Evolutionary conservation across 1,140 invertebrate genomes (phyloP).

Genomic region (Drosophila gunungcola): DNA sequence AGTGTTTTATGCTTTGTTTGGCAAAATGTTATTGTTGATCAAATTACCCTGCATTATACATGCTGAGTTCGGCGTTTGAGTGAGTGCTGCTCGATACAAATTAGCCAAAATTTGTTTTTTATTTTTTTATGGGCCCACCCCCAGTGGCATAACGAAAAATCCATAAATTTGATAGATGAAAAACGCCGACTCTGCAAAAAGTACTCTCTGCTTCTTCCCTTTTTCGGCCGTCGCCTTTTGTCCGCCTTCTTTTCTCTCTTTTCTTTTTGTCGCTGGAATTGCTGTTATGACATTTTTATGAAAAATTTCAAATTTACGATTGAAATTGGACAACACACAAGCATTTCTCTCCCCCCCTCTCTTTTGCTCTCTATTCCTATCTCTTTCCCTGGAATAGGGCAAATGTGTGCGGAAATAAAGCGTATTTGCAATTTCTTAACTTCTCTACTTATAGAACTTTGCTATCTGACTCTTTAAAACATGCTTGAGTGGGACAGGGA

Average conservation of each 20-base stretch:
- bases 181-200: conserved; percentile 77
- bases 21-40: conserved; percentile 80
- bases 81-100: conserved; percentile 48
- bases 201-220: conserved; percentile 40
- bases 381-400: conserved; percentile 24
- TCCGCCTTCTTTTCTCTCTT: conserved; percentile 30
- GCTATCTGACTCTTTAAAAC: background rate
- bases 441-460: conserved; percentile 35
- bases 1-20: conserved; percentile 83
- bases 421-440: conserved; percentile 54
- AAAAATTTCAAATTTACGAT: conserved; percentile 83
- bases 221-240: conserved; percentile 50
- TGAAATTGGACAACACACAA: conserved; percentile 58
- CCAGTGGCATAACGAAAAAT: conserved; percentile 65
- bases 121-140: conserved; percentile 44
- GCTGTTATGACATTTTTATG: conserved; percentile 84
- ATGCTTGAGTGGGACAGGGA: background rate
- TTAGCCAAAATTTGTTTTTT: conserved; percentile 62
- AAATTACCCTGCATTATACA: conserved; percentile 80
- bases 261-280: conserved; percentile 64
- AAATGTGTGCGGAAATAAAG: conserved; percentile 61
- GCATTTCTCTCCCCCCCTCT: conserved; percentile 35
- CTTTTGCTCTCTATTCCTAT: background rate
- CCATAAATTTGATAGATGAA: conserved; percentile 79
- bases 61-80: conserved; percentile 45